phyloP scores from a whole-genome alignment of 2,888 invertebrate species.

The Rhingia campestris region DNA sequence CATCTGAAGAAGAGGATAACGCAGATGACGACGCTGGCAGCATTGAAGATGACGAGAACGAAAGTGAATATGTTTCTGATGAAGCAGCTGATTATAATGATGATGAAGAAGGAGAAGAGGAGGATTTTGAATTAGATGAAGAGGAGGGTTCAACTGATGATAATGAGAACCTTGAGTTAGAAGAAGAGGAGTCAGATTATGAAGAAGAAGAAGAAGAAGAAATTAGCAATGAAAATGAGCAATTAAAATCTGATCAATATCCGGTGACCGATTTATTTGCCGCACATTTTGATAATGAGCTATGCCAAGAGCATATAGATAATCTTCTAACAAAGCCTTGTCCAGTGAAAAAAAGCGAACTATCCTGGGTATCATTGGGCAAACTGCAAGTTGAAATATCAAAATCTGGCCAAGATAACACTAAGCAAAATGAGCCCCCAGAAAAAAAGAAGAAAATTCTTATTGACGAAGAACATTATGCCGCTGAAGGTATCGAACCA shows the following conservation, averaged over 20 bases:
- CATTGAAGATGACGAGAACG: constrained; percentile 67
- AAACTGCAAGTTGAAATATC: constrained; percentile 86
- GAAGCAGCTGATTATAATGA: constrained; percentile 75
- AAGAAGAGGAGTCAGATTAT: constrained; percentile 70
- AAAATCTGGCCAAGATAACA: constrained; percentile 79
- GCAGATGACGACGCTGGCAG: constrained; percentile 11
- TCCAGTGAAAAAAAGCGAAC: constrained; percentile 80
- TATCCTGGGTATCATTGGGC: constrained; percentile 87
- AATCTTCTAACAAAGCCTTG: constrained; percentile 83
- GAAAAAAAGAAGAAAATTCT: constrained; percentile 83
- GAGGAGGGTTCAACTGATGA: constrained; percentile 4
- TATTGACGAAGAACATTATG: constrained; percentile 85
- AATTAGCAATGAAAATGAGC: constrained; percentile 71
- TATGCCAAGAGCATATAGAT: constrained; percentile 86
- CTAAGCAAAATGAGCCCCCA: background rate
- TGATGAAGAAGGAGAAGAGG: constrained; percentile 62
- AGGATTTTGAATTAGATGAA: background rate
- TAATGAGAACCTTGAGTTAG: background rate
- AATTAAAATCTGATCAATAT: constrained; percentile 39
- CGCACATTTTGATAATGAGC: constrained; percentile 87
- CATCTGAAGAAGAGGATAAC: constrained; percentile 64
- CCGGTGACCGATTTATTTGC: constrained; percentile 85
- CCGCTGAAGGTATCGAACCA: constrained; percentile 84
- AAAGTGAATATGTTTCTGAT: constrained; percentile 1
- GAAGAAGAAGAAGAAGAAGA: constrained; percentile 65